phyloP scores from a whole-genome alignment of 2,888 invertebrate genomes.

The Cosmia pyralina region DNA sequence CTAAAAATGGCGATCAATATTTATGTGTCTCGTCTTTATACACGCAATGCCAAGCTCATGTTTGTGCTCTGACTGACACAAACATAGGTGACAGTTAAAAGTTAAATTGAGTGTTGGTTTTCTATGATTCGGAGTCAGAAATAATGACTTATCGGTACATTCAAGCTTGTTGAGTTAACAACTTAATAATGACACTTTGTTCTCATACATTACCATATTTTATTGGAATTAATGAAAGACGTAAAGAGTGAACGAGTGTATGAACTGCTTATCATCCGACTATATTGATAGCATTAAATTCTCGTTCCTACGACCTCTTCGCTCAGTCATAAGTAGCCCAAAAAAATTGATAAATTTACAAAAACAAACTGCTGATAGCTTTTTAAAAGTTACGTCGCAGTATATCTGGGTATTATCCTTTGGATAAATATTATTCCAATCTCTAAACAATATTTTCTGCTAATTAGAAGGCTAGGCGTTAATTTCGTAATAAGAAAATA shows the following conservation, averaged over 20 bases:
- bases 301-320: background rate
- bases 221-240: slow-evolving; percentile 9
- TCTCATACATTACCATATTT: background rate
- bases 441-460: background rate
- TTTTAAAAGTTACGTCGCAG: background rate
- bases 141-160: slow-evolving; percentile 10
- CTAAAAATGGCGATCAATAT: background rate
- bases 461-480: background rate
- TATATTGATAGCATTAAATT: slow-evolving; percentile 18
- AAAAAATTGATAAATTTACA: too few species aligned
- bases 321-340: too few species aligned
- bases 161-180: slow-evolving; percentile 5
- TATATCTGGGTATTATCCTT: background rate
- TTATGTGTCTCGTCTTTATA: slow-evolving; percentile 23
- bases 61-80: background rate
- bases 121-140: slow-evolving; percentile 20
- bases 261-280: slow-evolving; percentile 1
- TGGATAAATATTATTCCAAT: background rate
- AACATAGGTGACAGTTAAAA: slow-evolving; percentile 15
- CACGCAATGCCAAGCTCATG: slow-evolving; percentile 23
- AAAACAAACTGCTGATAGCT: too few species aligned
- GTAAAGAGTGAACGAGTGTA: background rate
- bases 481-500: slow-evolving; percentile 18
- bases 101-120: background rate
- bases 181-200: background rate